Evolutionary conservation across 2,797 vertebrate genomes (phyloP).

Genomic region (Sarcophilus harrisii): DNA sequence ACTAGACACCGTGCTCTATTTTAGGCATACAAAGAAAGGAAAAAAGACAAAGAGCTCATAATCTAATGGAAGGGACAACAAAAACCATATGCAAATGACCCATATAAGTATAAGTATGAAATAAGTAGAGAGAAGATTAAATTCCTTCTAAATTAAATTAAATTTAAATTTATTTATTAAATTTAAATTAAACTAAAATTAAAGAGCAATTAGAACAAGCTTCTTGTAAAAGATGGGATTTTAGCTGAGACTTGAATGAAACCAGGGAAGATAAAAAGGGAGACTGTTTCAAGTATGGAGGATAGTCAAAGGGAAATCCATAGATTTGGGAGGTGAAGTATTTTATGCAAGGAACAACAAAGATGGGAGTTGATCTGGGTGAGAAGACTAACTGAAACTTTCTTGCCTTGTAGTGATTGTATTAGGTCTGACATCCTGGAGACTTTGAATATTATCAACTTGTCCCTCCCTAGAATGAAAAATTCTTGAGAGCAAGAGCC

Average conservation of each 20-base stretch:
- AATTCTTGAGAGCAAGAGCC: not conserved
- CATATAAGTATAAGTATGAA: not conserved
- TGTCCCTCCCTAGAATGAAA: not conserved
- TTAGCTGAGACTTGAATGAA: not conserved
- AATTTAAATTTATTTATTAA: too few relatives aligned
- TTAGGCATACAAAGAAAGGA: not conserved
- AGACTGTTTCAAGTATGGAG: not conserved
- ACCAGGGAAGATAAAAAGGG: not conserved
- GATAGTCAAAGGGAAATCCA: not conserved
- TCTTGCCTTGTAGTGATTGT: not conserved
- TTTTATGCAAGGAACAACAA: not conserved
- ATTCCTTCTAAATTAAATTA: too few relatives aligned
- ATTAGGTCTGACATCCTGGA: not conserved
- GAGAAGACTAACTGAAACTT: not conserved
- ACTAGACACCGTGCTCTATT: not conserved
- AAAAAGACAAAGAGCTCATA: not conserved
- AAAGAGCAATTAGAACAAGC: not conserved
- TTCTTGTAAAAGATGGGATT: not conserved
- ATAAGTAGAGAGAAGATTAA: not conserved
- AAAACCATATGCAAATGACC: not conserved
- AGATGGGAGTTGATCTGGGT: not conserved
- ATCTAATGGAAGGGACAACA: not conserved
- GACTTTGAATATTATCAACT: not conserved
- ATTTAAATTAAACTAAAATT: not conserved
- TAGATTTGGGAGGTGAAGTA: not conserved